A percentile compares a stretch with the other conserved stretches of the same genome.
Evolutionary conservation across 2,888 invertebrate genomes (phyloP).

Genomic region (Andrena hattorfiana): DNA sequence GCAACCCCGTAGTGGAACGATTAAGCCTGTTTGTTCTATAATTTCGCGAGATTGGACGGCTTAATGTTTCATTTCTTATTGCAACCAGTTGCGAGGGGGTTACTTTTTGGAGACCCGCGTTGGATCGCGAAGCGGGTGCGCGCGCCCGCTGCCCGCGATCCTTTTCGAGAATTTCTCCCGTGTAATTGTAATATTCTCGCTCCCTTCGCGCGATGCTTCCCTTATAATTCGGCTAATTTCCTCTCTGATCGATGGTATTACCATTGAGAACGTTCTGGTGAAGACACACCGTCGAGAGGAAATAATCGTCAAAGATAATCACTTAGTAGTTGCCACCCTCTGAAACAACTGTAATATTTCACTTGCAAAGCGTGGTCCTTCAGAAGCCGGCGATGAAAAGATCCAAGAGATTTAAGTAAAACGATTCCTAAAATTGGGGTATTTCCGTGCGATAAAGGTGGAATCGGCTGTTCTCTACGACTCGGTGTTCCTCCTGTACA

Average conservation of each 20-base stretch:
- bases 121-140: background rate
- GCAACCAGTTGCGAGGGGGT: background rate
- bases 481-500: slow-evolving; percentile 92
- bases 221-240: too few relatives aligned
- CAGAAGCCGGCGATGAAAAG: background rate
- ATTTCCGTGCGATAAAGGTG: slow-evolving; percentile 84
- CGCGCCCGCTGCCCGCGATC: background rate
- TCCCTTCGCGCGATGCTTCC: background rate
- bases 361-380: background rate
- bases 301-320: too few relatives aligned
- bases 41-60: slow-evolving; percentile 40
- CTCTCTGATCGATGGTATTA: too few relatives aligned
- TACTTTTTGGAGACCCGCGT: background rate
- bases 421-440: background rate
- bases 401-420: background rate
- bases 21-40: slow-evolving; percentile 38
- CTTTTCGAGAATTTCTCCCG: background rate
- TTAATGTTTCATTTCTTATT: slow-evolving; percentile 45
- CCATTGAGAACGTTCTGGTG: too few relatives aligned
- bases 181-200: background rate
- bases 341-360: too few relatives aligned
- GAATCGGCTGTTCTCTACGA: slow-evolving; percentile 94
- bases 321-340: too few relatives aligned
- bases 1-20: slow-evolving; percentile 7
- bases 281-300: too few relatives aligned